Evolutionary conservation across 2,888 invertebrate genomes (phyloP).

Genomic region (Bellardia bayeri): DNA sequence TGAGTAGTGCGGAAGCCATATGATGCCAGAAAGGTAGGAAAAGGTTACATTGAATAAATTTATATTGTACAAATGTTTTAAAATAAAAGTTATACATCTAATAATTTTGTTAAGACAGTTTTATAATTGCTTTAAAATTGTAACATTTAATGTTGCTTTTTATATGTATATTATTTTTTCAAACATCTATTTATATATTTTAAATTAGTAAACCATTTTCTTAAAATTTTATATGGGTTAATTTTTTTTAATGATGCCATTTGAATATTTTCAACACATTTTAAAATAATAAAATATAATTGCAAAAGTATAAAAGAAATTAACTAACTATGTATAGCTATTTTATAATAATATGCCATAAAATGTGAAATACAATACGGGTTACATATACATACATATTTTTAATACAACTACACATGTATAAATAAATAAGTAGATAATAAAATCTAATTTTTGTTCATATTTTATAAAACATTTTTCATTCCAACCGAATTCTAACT

Average conservation of each 20-base stretch:
- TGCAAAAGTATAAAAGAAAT: background rate
- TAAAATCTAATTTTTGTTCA: conserved; percentile 30
- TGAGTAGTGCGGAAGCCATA: too few species aligned
- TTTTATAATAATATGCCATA: conserved; percentile 11
- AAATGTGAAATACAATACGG: background rate
- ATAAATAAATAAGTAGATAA: conserved; percentile 10
- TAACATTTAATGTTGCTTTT: too few species aligned
- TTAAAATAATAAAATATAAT: conserved; percentile 19
- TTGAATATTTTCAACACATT: conserved; percentile 2
- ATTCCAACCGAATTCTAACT: background rate
- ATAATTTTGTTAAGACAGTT: too few species aligned
- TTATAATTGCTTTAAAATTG: too few species aligned
- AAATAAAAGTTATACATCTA: too few species aligned
- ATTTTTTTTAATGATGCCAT: background rate
- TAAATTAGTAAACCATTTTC: too few species aligned
- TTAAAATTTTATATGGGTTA: background rate
- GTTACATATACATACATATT: background rate
- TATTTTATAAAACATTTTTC: background rate
- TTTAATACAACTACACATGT: background rate
- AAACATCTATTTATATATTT: too few species aligned
- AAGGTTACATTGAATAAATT: too few species aligned
- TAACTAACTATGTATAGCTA: background rate
- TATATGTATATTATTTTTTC: background rate
- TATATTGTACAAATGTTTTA: too few species aligned
- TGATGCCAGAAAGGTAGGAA: too few species aligned